Conservation (phyloP, 2,797 vertebrate species). For the Psittacula echo region DNA sequence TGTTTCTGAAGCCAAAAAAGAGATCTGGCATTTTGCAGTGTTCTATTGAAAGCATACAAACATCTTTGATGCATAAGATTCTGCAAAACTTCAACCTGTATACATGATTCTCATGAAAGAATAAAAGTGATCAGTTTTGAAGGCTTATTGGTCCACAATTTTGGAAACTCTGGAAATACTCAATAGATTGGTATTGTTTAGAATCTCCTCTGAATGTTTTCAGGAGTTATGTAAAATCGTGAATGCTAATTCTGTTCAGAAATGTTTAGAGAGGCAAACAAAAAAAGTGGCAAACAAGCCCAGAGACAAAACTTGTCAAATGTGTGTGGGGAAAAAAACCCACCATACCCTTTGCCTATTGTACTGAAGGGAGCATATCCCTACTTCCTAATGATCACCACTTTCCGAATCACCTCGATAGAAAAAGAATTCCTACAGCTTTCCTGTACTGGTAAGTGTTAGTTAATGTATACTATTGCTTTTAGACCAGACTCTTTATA, state of each 20-base stretch:
- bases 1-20: neutral
- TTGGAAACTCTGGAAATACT: neutral
- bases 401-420: neutral
- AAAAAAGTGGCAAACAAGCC: neutral
- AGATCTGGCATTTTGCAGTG: neutral
- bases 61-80: neutral
- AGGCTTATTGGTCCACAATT: neutral
- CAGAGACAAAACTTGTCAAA: neutral
- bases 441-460: neutral
- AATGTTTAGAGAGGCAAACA: neutral
- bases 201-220: neutral
- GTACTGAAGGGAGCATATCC: neutral
- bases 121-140: neutral
- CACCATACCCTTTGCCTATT: rapidly evolving
- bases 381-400: neutral
- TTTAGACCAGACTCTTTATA: neutral
- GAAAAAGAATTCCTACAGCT: neutral
- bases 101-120: neutral
- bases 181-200: neutral
- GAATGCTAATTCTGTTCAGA: neutral
- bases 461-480: neutral
- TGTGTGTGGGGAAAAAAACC: neutral
- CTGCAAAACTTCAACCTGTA: neutral
- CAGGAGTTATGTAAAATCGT: neutral
- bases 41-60: neutral